Evolutionary conservation across 2,113 vertebrate species (phyloP).

Genomic region (Poeciliopsis turrubarensis): DNA sequence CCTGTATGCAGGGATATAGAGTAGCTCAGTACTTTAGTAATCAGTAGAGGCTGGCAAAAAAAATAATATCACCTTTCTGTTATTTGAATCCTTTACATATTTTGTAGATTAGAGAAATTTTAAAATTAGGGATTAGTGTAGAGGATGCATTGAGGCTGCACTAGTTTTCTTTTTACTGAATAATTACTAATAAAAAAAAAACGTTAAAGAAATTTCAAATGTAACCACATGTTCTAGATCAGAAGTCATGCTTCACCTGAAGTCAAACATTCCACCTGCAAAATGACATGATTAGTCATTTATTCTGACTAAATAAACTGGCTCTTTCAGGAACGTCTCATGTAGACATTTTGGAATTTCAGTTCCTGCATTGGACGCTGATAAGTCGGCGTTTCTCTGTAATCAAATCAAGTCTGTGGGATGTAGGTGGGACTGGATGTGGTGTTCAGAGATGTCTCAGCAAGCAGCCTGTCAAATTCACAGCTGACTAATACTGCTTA

Average conservation of each 20-base stretch:
- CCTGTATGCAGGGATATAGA: too few relatives aligned
- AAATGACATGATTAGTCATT: background rate
- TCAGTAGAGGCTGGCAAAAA: too few relatives aligned
- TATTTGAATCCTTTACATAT: too few relatives aligned
- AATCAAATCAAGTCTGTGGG: conserved; percentile 9
- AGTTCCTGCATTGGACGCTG: background rate
- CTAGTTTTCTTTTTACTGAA: background rate
- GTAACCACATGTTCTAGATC: background rate
- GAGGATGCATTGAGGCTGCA: background rate
- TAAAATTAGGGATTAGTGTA: background rate
- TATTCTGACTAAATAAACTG: background rate
- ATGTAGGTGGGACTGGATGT: conserved; percentile 17
- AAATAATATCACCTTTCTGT: too few relatives aligned
- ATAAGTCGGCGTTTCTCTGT: background rate
- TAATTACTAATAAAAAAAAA: background rate
- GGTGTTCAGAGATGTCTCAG: conserved; percentile 15
- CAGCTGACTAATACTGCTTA: background rate
- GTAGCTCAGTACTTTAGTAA: too few relatives aligned
- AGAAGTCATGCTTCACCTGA: background rate
- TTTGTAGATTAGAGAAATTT: too few relatives aligned
- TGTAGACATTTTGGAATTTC: background rate
- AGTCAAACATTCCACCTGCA: background rate
- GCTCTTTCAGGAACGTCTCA: background rate
- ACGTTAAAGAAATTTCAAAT: background rate
- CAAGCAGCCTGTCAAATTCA: background rate